Percentiles rank a stretch among this genome's conserved stretches.
phyloP scores from a whole-genome alignment of 2,797 vertebrate species.

The Sebastes hubbsi region DNA sequence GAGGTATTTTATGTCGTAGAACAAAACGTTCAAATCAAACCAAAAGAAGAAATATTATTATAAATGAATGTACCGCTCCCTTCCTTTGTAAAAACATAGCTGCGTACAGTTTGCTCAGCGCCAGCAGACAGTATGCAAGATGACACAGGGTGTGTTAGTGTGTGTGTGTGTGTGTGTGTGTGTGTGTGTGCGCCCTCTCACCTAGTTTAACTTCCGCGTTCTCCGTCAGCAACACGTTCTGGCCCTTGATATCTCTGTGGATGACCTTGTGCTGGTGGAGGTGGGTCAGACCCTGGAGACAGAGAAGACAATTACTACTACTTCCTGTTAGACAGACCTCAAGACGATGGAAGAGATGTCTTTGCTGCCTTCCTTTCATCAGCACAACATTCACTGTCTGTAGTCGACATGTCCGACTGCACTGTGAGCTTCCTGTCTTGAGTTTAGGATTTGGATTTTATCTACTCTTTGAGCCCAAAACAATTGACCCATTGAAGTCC shows the following conservation, averaged over 20 bases:
- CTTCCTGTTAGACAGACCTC: not conserved
- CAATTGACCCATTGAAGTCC: not conserved
- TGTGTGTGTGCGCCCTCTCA: constrained; percentile 59
- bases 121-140: not conserved
- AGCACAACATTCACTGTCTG: not conserved
- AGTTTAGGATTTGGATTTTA: not conserved
- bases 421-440: not conserved
- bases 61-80: not conserved
- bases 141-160: not conserved
- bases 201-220: constrained; percentile 98
- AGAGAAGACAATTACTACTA: not conserved
- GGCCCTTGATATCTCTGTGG: constrained; percentile 97
- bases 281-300: constrained; percentile 92
- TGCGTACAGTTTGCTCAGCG: not conserved
- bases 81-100: not conserved
- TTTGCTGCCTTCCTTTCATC: not conserved
- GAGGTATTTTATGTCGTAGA: no score
- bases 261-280: constrained; percentile 99
- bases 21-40: no score
- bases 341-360: no score
- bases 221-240: constrained; percentile 96
- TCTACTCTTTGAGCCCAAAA: not conserved
- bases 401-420: not conserved
- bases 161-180: not conserved
- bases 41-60: not conserved